Percentiles rank a stretch among this genome's conserved stretches.
Evolutionary conservation across 2,888 invertebrate genomes (phyloP).

Genomic region (Stenolophus ochropezus): DNA sequence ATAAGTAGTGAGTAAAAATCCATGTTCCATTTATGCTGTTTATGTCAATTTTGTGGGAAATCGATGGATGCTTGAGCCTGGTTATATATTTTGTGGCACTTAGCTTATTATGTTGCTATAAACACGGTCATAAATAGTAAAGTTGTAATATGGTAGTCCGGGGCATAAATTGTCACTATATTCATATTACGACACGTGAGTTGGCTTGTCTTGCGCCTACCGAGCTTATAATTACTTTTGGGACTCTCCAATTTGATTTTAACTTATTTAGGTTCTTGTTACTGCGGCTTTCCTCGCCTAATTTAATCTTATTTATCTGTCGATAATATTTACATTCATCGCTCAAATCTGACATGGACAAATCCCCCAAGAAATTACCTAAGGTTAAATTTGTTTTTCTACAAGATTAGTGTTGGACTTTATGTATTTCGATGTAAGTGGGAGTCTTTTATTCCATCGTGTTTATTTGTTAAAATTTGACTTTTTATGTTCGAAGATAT

Average conservation of each 20-base stretch:
- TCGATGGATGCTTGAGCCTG: neutral
- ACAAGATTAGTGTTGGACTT: too few species aligned
- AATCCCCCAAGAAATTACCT: neutral
- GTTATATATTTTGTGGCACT: neutral
- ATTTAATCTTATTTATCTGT: neutral
- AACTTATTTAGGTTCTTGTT: slow-evolving; percentile 45
- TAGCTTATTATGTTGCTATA: slow-evolving; percentile 15
- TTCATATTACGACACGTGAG: slow-evolving; percentile 24
- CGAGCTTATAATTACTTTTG: slow-evolving; percentile 46
- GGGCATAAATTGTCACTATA: slow-evolving; percentile 46
- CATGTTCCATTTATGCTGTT: neutral
- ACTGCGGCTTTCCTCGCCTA: neutral
- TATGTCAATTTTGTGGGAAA: neutral
- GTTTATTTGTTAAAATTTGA: too few species aligned
- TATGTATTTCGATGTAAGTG: too few species aligned
- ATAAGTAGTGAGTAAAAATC: slow-evolving; percentile 1
- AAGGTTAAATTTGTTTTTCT: too few species aligned
- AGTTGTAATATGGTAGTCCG: slow-evolving; percentile 21
- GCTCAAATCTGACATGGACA: neutral
- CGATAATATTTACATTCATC: neutral
- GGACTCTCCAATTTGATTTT: slow-evolving; percentile 37
- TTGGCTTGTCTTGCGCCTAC: neutral
- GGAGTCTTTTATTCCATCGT: too few species aligned
- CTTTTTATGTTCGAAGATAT: too few species aligned
- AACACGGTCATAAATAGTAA: slow-evolving; percentile 21